A percentile compares a stretch with the other conserved stretches of the same genome.
Conservation (phyloP, 1,140 invertebrate species). For the Psilanteris sp. region DNA sequence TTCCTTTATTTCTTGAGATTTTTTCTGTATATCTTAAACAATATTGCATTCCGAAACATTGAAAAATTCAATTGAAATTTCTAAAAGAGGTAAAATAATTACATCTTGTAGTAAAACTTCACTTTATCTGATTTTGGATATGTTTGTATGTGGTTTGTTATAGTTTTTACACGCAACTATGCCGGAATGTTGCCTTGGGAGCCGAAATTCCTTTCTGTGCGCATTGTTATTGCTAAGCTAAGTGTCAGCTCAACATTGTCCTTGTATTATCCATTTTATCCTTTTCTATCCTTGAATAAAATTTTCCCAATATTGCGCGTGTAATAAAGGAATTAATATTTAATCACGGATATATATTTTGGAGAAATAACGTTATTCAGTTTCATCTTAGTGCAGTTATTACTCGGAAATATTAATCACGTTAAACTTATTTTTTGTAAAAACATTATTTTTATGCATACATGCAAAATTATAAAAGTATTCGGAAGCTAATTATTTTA, state of each 20-base stretch:
- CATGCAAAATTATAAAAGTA: too few species aligned
- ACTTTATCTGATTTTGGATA: conserved; percentile 47
- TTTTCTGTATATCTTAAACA: conserved; percentile 1
- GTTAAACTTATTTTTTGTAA: too few species aligned
- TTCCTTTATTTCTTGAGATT: too few species aligned
- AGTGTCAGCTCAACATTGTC: conserved; percentile 44
- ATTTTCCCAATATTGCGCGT: conserved; percentile 22
- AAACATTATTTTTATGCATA: too few species aligned
- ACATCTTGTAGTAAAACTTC: conserved; percentile 17
- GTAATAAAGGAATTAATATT: conserved; percentile 12
- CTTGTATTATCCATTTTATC: conserved; percentile 41
- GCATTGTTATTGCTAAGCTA: conserved; percentile 48
- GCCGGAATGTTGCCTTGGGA: conserved; percentile 47
- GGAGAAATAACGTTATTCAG: too few species aligned
- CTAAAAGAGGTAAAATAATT: conserved; percentile 27
- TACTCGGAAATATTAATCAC: too few species aligned
- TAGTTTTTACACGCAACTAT: conserved; percentile 45
- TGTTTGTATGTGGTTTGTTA: conserved; percentile 42
- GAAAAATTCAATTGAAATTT: conserved; percentile 38
- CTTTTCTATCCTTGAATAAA: conserved; percentile 37
- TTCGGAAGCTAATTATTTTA: too few species aligned
- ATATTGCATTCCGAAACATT: not conserved
- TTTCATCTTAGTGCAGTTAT: too few species aligned
- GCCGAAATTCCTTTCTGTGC: conserved; percentile 36
- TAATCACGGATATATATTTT: too few species aligned